Base-by-base conservation (phyloP, 2,888 invertebrate genomes). In the Brenthis hecate region DNA sequence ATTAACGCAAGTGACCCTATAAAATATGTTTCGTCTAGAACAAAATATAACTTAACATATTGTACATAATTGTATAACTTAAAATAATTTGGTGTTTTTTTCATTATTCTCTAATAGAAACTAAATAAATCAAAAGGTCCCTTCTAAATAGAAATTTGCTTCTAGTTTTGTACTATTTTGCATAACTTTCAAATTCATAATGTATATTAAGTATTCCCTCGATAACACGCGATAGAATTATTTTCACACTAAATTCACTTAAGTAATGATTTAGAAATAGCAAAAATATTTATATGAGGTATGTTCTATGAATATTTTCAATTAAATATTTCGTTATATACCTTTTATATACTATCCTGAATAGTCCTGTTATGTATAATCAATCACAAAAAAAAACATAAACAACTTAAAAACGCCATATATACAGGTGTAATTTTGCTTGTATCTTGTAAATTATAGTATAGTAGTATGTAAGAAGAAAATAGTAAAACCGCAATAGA, bases 401-500 rank as follows among this genome's bases (percentile, higher is more conserved):
- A 36, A 19, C 1, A n/a, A n/a, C n/a, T 36, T 32, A 32, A 6
- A 32, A 6, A 6, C 6, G 0, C 6, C 6, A 32, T 1, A 23
- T 23, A 23, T 23, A 23, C 23, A 23, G 23, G 23, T 23, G n/a
- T 2, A 0, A 4, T 23, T 23, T 23, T 23, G 2, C 4, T 23
- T 23, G 23, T 23, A 23, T 23, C 23, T 23, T 23, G 23, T 23
- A 23, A 23, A 23, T 23, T 23, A 28, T 28, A 28, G 3, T 28
- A 28, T 3, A 28, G 28, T 4, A 28, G 8, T 36, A 36, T 36
- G 48, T 50, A 14, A 60, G 14, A 48, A 48, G 58, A 47, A 58
- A 14, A 11, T 23, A 14, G 48, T 58, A 58, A 57, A 57, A 47
- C 58, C 58, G 58, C 58, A n/a, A n/a, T 50, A 47, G 19, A 47